A percentile compares a stretch with the other conserved stretches of the same genome.
Evolutionary conservation across 2,797 vertebrate genomes (phyloP).

Genomic region (Lindbergichthys nudifrons): DNA sequence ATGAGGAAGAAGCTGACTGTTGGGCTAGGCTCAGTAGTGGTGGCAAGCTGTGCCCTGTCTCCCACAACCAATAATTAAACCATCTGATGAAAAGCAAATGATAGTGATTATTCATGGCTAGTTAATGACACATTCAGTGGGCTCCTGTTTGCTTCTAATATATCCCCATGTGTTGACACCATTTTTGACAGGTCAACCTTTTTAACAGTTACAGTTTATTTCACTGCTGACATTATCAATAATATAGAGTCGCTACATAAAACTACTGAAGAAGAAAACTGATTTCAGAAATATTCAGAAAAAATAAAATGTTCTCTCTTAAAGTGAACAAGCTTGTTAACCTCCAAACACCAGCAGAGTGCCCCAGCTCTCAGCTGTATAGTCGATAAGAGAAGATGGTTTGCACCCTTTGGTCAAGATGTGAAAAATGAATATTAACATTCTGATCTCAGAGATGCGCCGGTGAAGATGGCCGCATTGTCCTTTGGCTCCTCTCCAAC

Average conservation of each 20-base stretch:
- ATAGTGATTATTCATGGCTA: slow-evolving; percentile 44
- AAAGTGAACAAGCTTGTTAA: background rate
- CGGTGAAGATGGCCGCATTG: too few species aligned
- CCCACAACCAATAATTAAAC: slow-evolving; percentile 52
- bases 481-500: too few species aligned
- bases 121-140: slow-evolving; percentile 31
- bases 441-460: slow-evolving; percentile 6
- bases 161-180: background rate
- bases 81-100: slow-evolving; percentile 31
- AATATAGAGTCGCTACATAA: too few species aligned
- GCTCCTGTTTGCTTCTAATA: slow-evolving; percentile 13
- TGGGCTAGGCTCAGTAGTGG: slow-evolving; percentile 18
- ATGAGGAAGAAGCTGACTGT: slow-evolving; percentile 48
- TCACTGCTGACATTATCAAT: background rate
- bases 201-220: background rate
- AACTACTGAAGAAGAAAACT: too few species aligned
- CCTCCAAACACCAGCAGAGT: background rate
- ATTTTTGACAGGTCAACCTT: too few species aligned
- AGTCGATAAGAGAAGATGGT: background rate
- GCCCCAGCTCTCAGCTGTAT: background rate
- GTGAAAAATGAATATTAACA: slow-evolving; percentile 6
- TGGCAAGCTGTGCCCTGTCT: slow-evolving; percentile 45
- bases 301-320: background rate
- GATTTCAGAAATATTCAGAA: too few species aligned
- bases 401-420: background rate